Conservation (phyloP, 2,797 vertebrate genomes). For the Gymnothorax reevesii region DNA sequence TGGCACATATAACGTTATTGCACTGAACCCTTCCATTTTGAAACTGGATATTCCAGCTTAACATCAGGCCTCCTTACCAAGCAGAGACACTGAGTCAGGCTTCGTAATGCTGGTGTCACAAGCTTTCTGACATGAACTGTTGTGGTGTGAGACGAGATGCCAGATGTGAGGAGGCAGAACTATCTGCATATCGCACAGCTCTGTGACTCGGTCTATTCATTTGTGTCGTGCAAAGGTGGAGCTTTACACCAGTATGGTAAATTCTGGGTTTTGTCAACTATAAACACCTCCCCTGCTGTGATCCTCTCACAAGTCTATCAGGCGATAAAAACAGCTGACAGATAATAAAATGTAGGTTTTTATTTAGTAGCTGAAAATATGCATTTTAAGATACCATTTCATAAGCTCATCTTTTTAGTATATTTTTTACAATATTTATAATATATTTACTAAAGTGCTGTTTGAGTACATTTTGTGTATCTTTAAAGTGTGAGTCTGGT, state of each 20-base stretch:
- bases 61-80: too few species aligned
- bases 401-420: background rate
- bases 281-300: background rate
- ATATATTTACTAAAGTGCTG: background rate
- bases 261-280: background rate
- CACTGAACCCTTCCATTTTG: too few species aligned
- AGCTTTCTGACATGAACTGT: background rate
- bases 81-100: background rate
- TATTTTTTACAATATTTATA: background rate
- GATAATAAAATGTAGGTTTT: background rate
- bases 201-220: background rate
- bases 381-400: background rate
- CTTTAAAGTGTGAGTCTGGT: background rate
- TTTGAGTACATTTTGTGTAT: background rate
- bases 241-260: background rate
- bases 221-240: background rate
- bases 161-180: background rate
- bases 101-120: background rate
- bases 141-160: background rate
- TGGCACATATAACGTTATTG: too few species aligned
- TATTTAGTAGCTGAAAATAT: background rate
- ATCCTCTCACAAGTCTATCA: background rate
- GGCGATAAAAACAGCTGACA: background rate
- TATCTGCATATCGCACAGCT: background rate
- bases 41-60: too few species aligned